Base-by-base conservation (phyloP, 1,140 invertebrate genomes). In the Augochlora pura region DNA sequence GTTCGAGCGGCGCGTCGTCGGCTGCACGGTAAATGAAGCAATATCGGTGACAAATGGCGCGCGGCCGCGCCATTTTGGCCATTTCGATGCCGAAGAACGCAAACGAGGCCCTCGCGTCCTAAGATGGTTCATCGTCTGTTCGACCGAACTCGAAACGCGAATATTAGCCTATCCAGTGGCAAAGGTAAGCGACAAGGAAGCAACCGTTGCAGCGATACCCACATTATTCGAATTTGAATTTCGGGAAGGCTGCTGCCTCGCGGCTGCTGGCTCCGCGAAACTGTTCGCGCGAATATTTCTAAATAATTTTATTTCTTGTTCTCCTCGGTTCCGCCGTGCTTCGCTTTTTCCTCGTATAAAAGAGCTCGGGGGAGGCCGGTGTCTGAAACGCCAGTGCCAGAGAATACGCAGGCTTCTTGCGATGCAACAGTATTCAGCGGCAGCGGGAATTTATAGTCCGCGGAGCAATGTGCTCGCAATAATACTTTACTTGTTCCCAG, bases 401-500 rank as follows among this genome's bases (percentile, higher is more conserved):
- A 49, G 12, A 66, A 49, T 49, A n/a, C 10, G 42, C 16, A 27
- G n/a, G n/a, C 39, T 66, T 66, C 42, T 66, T 66, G 65, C 65
- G 65, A 49, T 4, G 23, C n/a, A 66, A 66, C 65, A n/a, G 65
- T 66, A 66, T 66, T 46, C 65, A 27, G 8, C 42, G 23, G 23
- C 9, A 32, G 27, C 18, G n/a, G 42, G 39, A 66, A 66, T 66
- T 66, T 66, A 66, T 42, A 66, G 65, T 46, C 16, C 21, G 39
- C n/a, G 23, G 39, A 49, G 39, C 39, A 18, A 21, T 46, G 39
- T 66, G 64, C n/a, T 25, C 65, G 65, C 42, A 27, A 66, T 66
- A 66, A 66, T 66, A 49, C 39, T 66, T 66, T 66, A 6, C 39
- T 25, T 66, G 65, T 70, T 77, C 68, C 21, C 42, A 10, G 39